These are phyloP conservation scores for Aphidius ervi DNA, from an alignment of 1,140 invertebrate genomes.

Conservation along the genomic window DNA sequence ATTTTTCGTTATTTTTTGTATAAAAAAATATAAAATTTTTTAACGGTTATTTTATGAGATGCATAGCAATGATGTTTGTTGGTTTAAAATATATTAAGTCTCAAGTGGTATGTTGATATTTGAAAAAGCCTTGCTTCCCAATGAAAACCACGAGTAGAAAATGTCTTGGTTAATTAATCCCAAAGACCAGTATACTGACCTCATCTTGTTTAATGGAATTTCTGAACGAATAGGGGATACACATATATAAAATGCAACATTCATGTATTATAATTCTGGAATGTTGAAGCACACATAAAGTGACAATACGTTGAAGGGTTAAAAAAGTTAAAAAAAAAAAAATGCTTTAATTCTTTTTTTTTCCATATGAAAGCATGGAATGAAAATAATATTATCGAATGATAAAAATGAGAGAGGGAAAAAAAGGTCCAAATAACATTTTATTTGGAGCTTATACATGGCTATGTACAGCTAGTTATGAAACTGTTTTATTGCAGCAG, in stretches of 20 bases:
- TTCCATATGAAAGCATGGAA: not conserved
- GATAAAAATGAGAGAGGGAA: no score
- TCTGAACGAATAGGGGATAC: slow-evolving; percentile 19
- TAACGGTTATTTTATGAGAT: no score
- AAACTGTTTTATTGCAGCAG: not conserved
- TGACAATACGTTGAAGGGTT: not conserved
- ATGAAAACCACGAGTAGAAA: slow-evolving; percentile 11
- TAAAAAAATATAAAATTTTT: no score
- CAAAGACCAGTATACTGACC: slow-evolving; percentile 15
- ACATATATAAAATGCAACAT: slow-evolving; percentile 1
- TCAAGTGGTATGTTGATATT: no score
- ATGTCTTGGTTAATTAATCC: slow-evolving; percentile 26
- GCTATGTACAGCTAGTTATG: no score
- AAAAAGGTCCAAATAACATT: no score
- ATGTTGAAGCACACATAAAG: not conserved
- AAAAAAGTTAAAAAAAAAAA: slow-evolving; percentile 4
- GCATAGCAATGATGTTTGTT: no score
- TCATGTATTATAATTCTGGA: no score
- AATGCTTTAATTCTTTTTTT: not conserved
- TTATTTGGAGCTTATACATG: no score
- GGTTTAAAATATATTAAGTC: no score
- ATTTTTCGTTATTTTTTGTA: no score
- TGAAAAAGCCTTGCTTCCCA: no score
- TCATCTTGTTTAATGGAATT: slow-evolving; percentile 28
- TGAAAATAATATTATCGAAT: slow-evolving; percentile 2